Evolutionary conservation across 2,797 vertebrate species (phyloP).

Genomic region (Cichlasoma orientale): DNA sequence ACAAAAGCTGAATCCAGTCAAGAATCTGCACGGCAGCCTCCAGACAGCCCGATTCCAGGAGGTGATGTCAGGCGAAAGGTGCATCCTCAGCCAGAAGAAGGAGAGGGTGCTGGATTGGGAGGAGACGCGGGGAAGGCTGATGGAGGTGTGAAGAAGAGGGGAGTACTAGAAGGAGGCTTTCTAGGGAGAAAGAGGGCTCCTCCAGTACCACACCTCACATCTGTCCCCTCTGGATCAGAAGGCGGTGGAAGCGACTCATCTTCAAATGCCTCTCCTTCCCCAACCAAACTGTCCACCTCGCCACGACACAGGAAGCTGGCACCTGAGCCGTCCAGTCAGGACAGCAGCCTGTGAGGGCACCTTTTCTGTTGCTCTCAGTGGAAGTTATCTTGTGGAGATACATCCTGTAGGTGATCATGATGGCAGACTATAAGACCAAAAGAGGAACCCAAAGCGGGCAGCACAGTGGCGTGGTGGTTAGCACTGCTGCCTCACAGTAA

Average conservation of each 20-base stretch:
- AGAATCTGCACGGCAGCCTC: constrained; percentile 74
- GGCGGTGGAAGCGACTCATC: constrained; percentile 88
- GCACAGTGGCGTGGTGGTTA: too few species aligned
- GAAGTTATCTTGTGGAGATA: neutral
- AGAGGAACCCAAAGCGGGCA: neutral
- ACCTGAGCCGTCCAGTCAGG: constrained; percentile 84
- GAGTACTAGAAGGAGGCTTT: constrained; percentile 88
- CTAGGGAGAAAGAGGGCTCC: constrained; percentile 88
- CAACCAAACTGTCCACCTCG: constrained; percentile 90
- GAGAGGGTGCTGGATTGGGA: constrained; percentile 72
- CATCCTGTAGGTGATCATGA: neutral
- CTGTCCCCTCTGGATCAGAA: constrained; percentile 79
- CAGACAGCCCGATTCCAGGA: constrained; percentile 77
- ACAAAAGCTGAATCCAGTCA: constrained; percentile 64
- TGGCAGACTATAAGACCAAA: neutral
- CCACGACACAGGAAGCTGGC: constrained; percentile 88
- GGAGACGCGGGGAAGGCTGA: constrained; percentile 82
- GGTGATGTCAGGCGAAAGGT: constrained; percentile 83
- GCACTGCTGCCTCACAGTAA: too few species aligned
- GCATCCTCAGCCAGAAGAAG: constrained; percentile 81
- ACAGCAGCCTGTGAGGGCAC: constrained; percentile 77
- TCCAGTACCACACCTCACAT: constrained; percentile 84
- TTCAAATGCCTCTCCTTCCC: constrained; percentile 88
- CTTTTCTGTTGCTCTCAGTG: neutral
- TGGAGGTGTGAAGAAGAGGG: constrained; percentile 85